A percentile compares a stretch with the other conserved stretches of the same genome.
Evolutionary conservation across 1,140 invertebrate genomes (phyloP).

Genomic region (Brachionus sp.): DNA sequence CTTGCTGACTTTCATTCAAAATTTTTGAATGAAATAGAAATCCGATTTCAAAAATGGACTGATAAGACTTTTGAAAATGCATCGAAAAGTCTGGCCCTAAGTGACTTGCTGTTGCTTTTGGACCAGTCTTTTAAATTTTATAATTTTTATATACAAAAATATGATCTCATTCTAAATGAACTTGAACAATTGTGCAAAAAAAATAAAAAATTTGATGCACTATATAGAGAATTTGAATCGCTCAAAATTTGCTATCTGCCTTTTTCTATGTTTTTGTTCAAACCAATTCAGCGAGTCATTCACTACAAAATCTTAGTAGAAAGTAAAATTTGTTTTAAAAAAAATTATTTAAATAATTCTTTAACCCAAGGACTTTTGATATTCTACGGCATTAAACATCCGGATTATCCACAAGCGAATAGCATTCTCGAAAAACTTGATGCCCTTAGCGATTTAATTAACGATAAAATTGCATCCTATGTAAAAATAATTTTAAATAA

Average conservation of each 20-base stretch:
- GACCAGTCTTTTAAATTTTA: constrained; percentile 64
- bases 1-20: constrained; percentile 67
- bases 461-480: not conserved
- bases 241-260: constrained; percentile 72
- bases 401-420: constrained; percentile 24
- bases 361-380: not conserved
- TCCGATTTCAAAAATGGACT: constrained; percentile 65
- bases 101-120: constrained; percentile 36
- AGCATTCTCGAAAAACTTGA: constrained; percentile 1
- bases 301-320: constrained; percentile 79
- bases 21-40: constrained; percentile 69
- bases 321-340: constrained; percentile 63
- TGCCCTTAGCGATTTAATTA: not conserved
- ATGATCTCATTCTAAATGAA: constrained; percentile 71
- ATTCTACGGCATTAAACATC: constrained; percentile 20
- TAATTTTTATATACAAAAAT: constrained; percentile 73
- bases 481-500: not conserved
- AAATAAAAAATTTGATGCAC: constrained; percentile 71
- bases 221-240: constrained; percentile 78
- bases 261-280: constrained; percentile 77
- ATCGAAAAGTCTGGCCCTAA: not conserved
- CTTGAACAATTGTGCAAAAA: constrained; percentile 70
- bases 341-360: not conserved
- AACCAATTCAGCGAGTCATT: constrained; percentile 79
- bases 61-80: not conserved